Evolutionary conservation across 1,140 invertebrate genomes (phyloP).

Genomic region (Tetramorium simillimum): DNA sequence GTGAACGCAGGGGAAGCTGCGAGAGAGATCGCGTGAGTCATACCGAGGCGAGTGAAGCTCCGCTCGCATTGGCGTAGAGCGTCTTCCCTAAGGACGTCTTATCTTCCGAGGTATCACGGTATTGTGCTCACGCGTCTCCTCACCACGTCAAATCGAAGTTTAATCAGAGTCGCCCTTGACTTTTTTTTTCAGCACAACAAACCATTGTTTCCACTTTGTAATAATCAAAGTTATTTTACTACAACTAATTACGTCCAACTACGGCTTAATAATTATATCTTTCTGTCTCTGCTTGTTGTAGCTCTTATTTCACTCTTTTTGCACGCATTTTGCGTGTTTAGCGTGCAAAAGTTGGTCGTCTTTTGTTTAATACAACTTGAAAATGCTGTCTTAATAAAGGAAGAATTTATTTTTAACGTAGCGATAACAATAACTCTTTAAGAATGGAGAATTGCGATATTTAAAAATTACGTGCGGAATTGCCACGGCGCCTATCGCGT

Average conservation of each 20-base stretch:
- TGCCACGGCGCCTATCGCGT: not conserved
- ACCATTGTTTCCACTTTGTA: not conserved
- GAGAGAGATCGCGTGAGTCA: slow-evolving; percentile 81
- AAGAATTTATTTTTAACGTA: not conserved
- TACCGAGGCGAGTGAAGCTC: slow-evolving; percentile 68
- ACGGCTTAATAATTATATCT: not conserved
- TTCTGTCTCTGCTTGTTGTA: not conserved
- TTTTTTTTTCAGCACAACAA: not conserved
- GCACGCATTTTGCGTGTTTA: not conserved
- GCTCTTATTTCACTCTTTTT: not conserved
- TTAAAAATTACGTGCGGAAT: not conserved
- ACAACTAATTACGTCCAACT: not conserved
- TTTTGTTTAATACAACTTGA: not conserved
- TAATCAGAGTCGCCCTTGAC: not conserved
- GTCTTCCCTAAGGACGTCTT: slow-evolving; percentile 21
- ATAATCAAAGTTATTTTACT: not conserved
- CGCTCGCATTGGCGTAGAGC: slow-evolving; percentile 75
- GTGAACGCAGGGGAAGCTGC: slow-evolving; percentile 75
- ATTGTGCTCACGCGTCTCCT: not conserved
- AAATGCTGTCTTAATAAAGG: not conserved
- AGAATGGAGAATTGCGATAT: not conserved
- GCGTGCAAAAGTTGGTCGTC: not conserved
- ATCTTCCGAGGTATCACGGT: not conserved
- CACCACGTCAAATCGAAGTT: not conserved
- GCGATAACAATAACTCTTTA: not conserved